phyloP scores from a whole-genome alignment of 2,888 invertebrate species.

The Cyclophora punctaria region DNA sequence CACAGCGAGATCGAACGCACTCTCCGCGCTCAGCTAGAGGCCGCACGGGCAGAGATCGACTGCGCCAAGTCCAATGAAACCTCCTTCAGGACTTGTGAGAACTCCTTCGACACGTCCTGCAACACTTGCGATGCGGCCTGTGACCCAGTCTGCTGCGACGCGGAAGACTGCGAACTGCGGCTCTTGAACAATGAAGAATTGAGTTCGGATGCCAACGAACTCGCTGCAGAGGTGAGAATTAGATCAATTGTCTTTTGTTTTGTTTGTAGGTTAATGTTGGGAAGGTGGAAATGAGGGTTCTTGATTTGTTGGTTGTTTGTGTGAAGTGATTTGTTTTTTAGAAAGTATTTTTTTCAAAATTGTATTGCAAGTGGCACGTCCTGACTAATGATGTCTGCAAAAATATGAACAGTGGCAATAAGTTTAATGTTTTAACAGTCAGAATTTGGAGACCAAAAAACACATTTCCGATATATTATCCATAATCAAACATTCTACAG shows the following conservation, averaged over 20 bases:
- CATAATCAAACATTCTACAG: conserved; percentile 20
- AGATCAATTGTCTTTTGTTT: conserved; percentile 9
- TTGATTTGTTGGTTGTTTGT: too few relatives aligned
- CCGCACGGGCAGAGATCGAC: conserved; percentile 53
- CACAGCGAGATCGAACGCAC: conserved; percentile 67
- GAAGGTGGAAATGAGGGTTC: too few relatives aligned
- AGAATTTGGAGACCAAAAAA: neutral
- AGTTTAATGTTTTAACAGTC: neutral
- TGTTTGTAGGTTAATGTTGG: too few relatives aligned
- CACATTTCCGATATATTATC: neutral
- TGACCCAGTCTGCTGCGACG: conserved; percentile 59
- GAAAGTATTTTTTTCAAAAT: too few relatives aligned
- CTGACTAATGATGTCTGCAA: too few relatives aligned
- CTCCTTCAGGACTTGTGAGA: conserved; percentile 18
- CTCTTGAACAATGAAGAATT: conserved; percentile 56
- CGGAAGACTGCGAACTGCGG: conserved; percentile 51
- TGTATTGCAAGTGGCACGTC: too few relatives aligned
- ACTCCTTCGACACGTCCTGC: conserved; percentile 24
- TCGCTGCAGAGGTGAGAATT: conserved; percentile 59
- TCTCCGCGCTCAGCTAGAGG: conserved; percentile 62
- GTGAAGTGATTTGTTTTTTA: too few relatives aligned
- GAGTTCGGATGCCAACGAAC: conserved; percentile 62
- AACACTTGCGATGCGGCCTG: conserved; percentile 61
- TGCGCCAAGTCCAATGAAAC: conserved; percentile 19
- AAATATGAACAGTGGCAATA: too few relatives aligned